phyloP scores from a whole-genome alignment of 1,140 invertebrate species.

The Caenorhabditis tropicalis region DNA sequence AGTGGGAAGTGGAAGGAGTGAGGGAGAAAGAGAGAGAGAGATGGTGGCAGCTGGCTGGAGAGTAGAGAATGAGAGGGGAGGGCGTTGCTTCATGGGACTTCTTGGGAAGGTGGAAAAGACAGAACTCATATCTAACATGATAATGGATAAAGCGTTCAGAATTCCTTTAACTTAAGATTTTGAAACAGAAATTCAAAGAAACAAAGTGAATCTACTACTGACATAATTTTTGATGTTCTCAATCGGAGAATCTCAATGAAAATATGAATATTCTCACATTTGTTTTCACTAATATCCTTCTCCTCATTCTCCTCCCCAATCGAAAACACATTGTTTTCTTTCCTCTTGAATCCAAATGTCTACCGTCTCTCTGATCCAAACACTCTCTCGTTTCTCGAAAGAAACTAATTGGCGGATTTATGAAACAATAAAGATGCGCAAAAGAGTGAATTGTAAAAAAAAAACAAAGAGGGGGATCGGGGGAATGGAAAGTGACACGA shows the following conservation, averaged over 20 bases:
- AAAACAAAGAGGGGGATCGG: neutral
- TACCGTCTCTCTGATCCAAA: neutral
- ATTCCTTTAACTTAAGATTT: too few species aligned
- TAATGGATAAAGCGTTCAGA: too few species aligned
- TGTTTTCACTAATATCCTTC: too few species aligned
- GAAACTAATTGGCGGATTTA: constrained; percentile 24
- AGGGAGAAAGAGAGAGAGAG: neutral
- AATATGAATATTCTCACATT: too few species aligned
- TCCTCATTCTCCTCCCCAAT: too few species aligned
- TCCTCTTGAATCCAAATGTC: neutral
- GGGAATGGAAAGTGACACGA: neutral
- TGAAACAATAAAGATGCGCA: constrained; percentile 28
- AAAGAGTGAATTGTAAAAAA: neutral
- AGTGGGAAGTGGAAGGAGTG: neutral
- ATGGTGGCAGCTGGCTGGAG: neutral
- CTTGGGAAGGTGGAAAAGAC: neutral
- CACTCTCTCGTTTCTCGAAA: neutral
- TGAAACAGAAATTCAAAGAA: too few species aligned
- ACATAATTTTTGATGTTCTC: too few species aligned
- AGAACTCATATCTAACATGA: too few species aligned
- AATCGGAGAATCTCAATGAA: too few species aligned
- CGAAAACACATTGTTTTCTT: neutral
- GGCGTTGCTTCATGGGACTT: too few species aligned
- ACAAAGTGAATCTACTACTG: too few species aligned
- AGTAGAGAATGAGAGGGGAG: neutral